phyloP scores from a whole-genome alignment of 2,113 vertebrate genomes.

The Fregetta grallaria region DNA sequence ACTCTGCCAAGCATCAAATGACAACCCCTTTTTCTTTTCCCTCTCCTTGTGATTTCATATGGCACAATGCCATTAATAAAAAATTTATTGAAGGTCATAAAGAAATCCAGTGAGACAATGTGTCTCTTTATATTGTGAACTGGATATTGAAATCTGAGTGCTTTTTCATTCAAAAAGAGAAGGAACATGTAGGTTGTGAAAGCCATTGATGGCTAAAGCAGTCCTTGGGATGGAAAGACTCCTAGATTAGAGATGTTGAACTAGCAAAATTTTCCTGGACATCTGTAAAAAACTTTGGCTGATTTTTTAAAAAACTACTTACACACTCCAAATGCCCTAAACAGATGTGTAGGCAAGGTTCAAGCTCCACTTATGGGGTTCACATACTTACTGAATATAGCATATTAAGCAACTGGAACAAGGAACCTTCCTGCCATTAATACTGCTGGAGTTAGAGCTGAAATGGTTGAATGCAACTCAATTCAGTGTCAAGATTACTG shows the following conservation, averaged over 20 bases:
- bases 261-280: not conserved
- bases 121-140: not conserved
- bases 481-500: not conserved
- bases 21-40: not conserved
- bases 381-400: not conserved
- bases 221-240: not conserved
- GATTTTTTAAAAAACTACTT: not conserved
- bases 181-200: not conserved
- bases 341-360: not conserved
- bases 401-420: not conserved
- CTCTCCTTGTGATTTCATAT: not conserved
- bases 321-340: not conserved
- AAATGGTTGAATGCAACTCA: not conserved
- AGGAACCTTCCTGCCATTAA: not conserved
- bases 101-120: not conserved
- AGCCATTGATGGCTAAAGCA: not conserved
- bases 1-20: not conserved
- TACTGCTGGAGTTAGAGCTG: not conserved
- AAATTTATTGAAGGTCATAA: not conserved
- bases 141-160: not conserved
- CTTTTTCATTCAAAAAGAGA: not conserved
- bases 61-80: not conserved
- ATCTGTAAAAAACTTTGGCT: not conserved
- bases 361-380: not conserved
- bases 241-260: not conserved